These are phyloP conservation scores for Zoroaster sp. DNA, from an alignment of 53 echinoderm and acorn worm species.

Conservation along the genomic window DNA sequence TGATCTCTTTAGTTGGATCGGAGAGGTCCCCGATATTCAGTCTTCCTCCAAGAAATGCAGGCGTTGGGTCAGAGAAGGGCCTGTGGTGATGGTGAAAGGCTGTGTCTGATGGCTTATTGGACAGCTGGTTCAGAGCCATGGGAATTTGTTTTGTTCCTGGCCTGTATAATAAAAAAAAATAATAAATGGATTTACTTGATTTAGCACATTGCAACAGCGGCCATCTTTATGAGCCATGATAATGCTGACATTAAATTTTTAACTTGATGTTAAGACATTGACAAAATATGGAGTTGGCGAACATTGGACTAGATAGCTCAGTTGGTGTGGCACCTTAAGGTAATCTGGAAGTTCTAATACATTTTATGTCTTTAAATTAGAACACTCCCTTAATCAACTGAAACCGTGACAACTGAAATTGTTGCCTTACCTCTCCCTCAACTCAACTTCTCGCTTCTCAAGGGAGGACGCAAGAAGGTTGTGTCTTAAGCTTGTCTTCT, in stretches of 20 bases:
- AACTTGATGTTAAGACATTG: too few relatives aligned
- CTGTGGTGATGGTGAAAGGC: constrained; percentile 47
- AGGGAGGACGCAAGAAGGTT: constrained; percentile 42
- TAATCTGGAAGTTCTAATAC: too few relatives aligned
- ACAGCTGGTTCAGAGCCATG: constrained; percentile 37
- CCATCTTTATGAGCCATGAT: too few relatives aligned
- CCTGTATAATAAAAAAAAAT: constrained; percentile 1
- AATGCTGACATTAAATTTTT: too few relatives aligned
- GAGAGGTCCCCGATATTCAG: constrained; percentile 29
- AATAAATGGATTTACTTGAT: not conserved
- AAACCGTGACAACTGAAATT: too few relatives aligned
- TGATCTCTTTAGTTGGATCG: constrained; percentile 39
- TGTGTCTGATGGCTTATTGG: not conserved
- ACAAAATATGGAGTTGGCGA: too few relatives aligned
- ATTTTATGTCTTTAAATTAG: too few relatives aligned
- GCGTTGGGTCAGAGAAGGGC: constrained; percentile 49
- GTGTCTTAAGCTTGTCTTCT: constrained; percentile 35
- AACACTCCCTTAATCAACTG: too few relatives aligned
- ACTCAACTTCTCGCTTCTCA: constrained; percentile 33
- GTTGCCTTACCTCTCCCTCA: constrained; percentile 13
- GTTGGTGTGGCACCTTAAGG: too few relatives aligned
- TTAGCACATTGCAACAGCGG: too few relatives aligned
- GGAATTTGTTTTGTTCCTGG: constrained; percentile 24
- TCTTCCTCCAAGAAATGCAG: not conserved
- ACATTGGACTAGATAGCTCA: too few relatives aligned